Percentiles rank a stretch among this genome's conserved stretches.
Evolutionary conservation across 2,888 invertebrate genomes (phyloP).

Genomic region (Xanthia icteritia): DNA sequence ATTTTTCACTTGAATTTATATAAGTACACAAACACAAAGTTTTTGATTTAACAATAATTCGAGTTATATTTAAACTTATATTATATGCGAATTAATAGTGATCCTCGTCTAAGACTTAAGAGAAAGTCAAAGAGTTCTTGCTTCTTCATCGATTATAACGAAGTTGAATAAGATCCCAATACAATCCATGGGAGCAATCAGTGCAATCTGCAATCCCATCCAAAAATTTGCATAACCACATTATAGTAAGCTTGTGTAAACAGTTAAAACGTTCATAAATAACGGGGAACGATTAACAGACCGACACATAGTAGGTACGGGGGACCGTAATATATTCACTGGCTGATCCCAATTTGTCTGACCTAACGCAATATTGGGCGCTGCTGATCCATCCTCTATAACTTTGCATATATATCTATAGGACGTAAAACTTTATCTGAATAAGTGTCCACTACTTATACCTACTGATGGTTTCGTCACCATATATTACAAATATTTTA

Average conservation of each 20-base stretch:
- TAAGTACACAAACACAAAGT: neutral
- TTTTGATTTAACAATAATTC: neutral
- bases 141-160: neutral
- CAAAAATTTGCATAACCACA: constrained; percentile 54
- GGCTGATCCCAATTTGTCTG: constrained; percentile 90
- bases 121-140: too few species aligned
- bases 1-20: neutral
- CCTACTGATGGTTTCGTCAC: neutral
- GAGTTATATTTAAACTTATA: too few species aligned
- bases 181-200: constrained; percentile 18
- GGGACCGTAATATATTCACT: constrained; percentile 89
- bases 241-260: constrained; percentile 70
- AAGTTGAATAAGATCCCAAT: neutral
- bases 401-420: constrained; percentile 74
- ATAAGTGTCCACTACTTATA: constrained; percentile 14
- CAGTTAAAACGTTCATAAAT: constrained; percentile 82
- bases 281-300: constrained; percentile 89
- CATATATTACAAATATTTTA: neutral
- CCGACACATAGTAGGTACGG: constrained; percentile 85
- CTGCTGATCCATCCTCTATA: constrained; percentile 74
- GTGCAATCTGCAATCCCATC: constrained; percentile 32
- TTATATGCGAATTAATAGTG: neutral
- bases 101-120: neutral
- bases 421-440: constrained; percentile 56
- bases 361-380: constrained; percentile 88